These are phyloP conservation scores for Onychomys leucogaster DNA, from an alignment of 2,797 vertebrate genomes.

Conservation along the genomic window DNA sequence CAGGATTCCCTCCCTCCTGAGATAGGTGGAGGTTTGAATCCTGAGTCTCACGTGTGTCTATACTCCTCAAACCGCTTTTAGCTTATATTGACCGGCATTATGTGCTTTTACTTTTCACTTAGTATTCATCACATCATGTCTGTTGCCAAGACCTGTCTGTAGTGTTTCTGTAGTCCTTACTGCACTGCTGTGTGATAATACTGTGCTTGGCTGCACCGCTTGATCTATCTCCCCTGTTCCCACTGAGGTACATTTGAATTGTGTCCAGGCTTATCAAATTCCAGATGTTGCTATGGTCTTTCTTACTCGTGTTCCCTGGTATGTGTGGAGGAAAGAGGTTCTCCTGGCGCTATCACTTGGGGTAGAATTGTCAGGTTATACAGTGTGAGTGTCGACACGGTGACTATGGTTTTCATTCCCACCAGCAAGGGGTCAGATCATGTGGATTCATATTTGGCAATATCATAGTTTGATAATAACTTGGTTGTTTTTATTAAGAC, in stretches of 20 bases:
- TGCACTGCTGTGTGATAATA: accelerated
- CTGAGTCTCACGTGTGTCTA: background rate
- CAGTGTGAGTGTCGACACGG: background rate
- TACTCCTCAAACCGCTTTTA: constrained; percentile 13
- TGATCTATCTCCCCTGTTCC: background rate
- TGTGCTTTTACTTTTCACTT: background rate
- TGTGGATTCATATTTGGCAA: background rate
- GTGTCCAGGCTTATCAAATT: background rate
- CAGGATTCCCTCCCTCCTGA: background rate
- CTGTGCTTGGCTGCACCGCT: background rate
- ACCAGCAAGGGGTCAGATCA: background rate
- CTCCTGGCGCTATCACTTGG: background rate
- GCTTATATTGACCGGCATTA: background rate
- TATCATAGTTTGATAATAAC: background rate
- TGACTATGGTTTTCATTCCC: background rate
- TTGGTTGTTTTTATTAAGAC: background rate
- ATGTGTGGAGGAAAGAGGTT: background rate
- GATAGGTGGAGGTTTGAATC: background rate
- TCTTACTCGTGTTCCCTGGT: background rate
- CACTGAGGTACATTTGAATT: background rate
- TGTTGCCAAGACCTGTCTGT: background rate
- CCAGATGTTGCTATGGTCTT: background rate
- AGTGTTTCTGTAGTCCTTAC: background rate
- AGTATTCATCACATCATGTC: background rate
- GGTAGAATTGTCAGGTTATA: background rate